Evolutionary conservation across 2,113 vertebrate species (phyloP), one percentile per base, ranked within the genome.

Genomic region (Blennius ocellaris): DNA sequence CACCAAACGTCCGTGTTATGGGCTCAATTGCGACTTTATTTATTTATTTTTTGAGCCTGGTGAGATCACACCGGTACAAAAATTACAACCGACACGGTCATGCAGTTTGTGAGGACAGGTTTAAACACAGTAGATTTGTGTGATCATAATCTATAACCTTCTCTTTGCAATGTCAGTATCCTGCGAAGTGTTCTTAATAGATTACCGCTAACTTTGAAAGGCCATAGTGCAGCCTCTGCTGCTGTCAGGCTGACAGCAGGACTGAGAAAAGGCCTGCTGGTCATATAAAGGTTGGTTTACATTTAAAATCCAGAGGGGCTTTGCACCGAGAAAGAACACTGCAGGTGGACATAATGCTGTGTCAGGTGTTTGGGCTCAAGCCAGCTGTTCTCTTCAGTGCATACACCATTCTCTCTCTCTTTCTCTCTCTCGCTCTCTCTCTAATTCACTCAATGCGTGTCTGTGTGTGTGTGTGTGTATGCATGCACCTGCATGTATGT

Each of bases 311-410:
- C 62, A 74, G 58, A 69, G 76, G 76, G 69, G 72, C 48, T 72
- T 61, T 73, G 71, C 2, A 2, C 52, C 64, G 60, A 73, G 73
- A 69, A 78, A 62, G 58, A 85, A 67, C 80, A 72, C 78, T 83
- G 87, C 87, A 89, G 91, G 81, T 79, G 82, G 84, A 77, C 70
- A 75, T 69, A 82, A 79, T 73, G 88, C 89, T 86, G 81, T 75
- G 89, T 90, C 90, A 89, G 89, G 61, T 39, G 9, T 79, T 80
- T 88, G 82, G 76, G 59, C 61, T 61, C 1, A 0, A 55, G 84
- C 89, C 89, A 91, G 85, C 73, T 85, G 79, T 66, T 78, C 72
- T 64, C 49, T 80, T 71, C 67, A 55, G 41, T 51, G 3, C 53
- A n/a, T 51, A 15, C 30, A 53, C 60, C 43, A 65, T 47, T 6